Base-by-base conservation (phyloP, 2,888 invertebrate genomes). In the Fragum sueziense region DNA sequence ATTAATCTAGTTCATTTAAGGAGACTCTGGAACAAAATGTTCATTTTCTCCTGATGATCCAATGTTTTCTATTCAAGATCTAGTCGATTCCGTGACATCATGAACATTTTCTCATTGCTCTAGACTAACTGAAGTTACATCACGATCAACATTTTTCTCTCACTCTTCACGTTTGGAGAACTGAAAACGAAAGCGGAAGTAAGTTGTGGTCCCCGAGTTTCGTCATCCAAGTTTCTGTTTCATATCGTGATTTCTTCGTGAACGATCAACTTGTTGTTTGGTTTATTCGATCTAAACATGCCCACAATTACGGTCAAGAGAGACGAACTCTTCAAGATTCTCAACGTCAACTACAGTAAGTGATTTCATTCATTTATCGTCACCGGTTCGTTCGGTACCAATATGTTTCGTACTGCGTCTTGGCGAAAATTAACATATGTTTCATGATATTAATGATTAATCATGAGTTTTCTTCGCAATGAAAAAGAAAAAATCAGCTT, bases 271-370 rank as follows among this genome's bases (percentile, higher is more conserved):
- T 11, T 3, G 4, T 22, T 25, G 57, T 20, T 57, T 14, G 11
- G 27, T 25, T 2, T 22, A 57, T 22, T 57, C 11, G 6, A n/a
- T 34, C 1, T 11, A 73, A 37, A 17, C 4, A 84, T 84, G 84
- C 84, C 84, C 31, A 84, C 84, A 6, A 73, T 84, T 4, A 74
- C 73, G 20, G 77, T 84, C 1, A 84, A 82, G 25, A 73, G 73
- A 31, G 79, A 81, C 25, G 77, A 84, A 70, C 74, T 84, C 1
- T 84, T 80, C 67, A 52, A 71, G 22, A 72, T 68, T 52, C 69
- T 84, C 6, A 80, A 80, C 31, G 74, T 73, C 27, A 74, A 74
- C 7, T 84, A 84, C 75, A 81, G 84, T 84, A 77, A 69, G 84
- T 80, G n/a, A 25, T 25, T 25, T 31, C n/a, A 34, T 52, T 34